phyloP scores from a whole-genome alignment of 1,140 invertebrate species.

The Drosophila nannoptera region DNA sequence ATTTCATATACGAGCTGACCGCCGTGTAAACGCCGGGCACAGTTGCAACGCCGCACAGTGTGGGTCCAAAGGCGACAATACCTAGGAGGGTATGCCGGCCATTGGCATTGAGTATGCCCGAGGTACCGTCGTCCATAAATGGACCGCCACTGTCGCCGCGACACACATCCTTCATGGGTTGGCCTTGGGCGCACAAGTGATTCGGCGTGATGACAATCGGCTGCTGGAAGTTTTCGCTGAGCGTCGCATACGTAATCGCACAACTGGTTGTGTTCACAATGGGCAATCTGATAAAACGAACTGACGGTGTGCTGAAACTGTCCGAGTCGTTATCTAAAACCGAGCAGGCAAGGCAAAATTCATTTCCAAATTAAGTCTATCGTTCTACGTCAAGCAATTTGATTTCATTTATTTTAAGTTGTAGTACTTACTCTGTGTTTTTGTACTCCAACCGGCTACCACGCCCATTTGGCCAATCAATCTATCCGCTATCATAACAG shows the following conservation, averaged over 20 bases:
- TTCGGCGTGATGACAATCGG: slow-evolving; percentile 77
- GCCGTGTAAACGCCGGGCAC: slow-evolving; percentile 82
- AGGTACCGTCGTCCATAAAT: slow-evolving; percentile 81
- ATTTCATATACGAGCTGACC: slow-evolving; percentile 80
- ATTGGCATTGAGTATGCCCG: slow-evolving; percentile 62
- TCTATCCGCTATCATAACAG: slow-evolving; percentile 44
- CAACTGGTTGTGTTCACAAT: slow-evolving; percentile 78
- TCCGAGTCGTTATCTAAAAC: slow-evolving; percentile 59
- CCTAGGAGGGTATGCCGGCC: slow-evolving; percentile 81
- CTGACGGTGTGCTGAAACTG: slow-evolving; percentile 11
- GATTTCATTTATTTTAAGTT: slow-evolving; percentile 4
- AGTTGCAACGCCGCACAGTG: slow-evolving; percentile 80
- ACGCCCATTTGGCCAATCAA: slow-evolving; percentile 79
- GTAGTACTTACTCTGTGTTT: slow-evolving; percentile 50
- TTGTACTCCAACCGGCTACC: slow-evolving; percentile 82
- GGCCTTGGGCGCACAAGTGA: slow-evolving; percentile 81
- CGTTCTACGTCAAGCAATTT: neutral
- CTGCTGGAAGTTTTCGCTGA: slow-evolving; percentile 77
- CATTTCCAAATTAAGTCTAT: neutral
- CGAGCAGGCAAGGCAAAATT: neutral
- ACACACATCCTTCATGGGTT: slow-evolving; percentile 78
- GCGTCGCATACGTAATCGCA: slow-evolving; percentile 71
- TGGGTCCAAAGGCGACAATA: slow-evolving; percentile 85
- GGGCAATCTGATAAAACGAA: slow-evolving; percentile 78
- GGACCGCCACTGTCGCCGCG: slow-evolving; percentile 84